Conservation (phyloP, 2,797 vertebrate genomes). For the Trichosurus vulpecula region DNA sequence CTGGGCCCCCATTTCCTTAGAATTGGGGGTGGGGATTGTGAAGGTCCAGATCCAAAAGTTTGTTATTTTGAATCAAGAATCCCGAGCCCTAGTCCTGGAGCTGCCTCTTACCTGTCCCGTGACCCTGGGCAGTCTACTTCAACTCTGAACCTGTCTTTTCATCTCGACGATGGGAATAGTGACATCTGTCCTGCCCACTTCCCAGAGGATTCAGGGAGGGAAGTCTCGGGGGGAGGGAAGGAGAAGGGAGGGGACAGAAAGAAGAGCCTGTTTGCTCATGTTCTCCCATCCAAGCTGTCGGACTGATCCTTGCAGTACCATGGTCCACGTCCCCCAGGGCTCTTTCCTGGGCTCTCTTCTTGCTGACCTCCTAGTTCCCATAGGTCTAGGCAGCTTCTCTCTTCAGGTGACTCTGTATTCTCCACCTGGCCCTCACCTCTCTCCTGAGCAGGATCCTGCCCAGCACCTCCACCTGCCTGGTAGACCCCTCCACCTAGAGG, state of each 20-base stretch:
- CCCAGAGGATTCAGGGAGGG: not conserved
- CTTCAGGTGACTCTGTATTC: not conserved
- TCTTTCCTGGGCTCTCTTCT: not conserved
- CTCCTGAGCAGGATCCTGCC: not conserved
- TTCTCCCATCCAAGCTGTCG: not conserved
- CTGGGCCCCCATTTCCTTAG: not conserved
- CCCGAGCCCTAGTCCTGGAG: not conserved
- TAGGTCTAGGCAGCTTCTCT: too few relatives aligned
- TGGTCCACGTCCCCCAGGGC: not conserved
- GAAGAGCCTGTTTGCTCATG: not conserved
- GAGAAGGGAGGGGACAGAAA: not conserved
- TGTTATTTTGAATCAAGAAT: not conserved
- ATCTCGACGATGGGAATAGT: too few relatives aligned
- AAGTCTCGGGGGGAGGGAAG: not conserved
- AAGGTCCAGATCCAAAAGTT: not conserved
- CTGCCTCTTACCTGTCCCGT: not conserved
- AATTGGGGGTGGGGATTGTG: not conserved
- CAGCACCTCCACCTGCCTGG: not conserved
- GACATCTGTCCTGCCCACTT: not conserved
- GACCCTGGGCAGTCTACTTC: not conserved
- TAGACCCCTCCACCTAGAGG: too few relatives aligned
- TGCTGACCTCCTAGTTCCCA: not conserved
- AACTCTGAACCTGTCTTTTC: not conserved
- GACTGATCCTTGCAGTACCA: not conserved
- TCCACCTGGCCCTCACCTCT: not conserved